Conservation (phyloP, 1,140 invertebrate genomes). For the Camponotus pennsylvanicus region DNA sequence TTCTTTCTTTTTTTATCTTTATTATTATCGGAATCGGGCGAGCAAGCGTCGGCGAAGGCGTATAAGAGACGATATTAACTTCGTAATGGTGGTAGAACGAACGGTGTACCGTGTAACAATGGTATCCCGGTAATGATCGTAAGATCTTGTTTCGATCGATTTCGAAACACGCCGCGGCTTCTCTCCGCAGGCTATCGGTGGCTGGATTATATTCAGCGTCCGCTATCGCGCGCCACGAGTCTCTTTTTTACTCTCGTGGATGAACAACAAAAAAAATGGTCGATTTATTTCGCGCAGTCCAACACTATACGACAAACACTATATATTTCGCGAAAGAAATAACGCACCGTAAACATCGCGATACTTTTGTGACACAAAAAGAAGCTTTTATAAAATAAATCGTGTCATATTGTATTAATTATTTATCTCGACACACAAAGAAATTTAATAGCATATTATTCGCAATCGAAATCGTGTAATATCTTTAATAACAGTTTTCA, state of each 20-base stretch:
- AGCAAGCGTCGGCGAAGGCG: conserved; percentile 7
- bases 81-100: not conserved
- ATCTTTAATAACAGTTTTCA: not conserved
- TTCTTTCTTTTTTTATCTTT: not conserved
- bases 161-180: conserved; percentile 15
- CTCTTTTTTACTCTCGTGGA: conserved; percentile 34
- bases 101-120: not conserved
- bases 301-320: not conserved
- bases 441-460: conserved; percentile 20
- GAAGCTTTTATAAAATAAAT: conserved; percentile 24
- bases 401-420: conserved; percentile 29
- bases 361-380: conserved; percentile 21
- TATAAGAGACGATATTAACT: conserved; percentile 23
- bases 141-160: conserved; percentile 54
- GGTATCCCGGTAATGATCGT: conserved; percentile 12
- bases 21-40: conserved; percentile 27
- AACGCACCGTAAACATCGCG: conserved; percentile 38
- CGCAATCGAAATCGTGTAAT: not conserved
- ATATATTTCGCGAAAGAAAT: conserved; percentile 30
- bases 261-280: conserved; percentile 36
- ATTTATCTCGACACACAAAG: not conserved
- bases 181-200: conserved; percentile 34
- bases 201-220: conserved; percentile 52
- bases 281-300: conserved; percentile 44
- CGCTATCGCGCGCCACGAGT: conserved; percentile 32